Percentiles rank a stretch among this genome's conserved stretches.
Evolutionary conservation across 2,888 invertebrate species (phyloP).

Genomic region (Lochmaea capreae): DNA sequence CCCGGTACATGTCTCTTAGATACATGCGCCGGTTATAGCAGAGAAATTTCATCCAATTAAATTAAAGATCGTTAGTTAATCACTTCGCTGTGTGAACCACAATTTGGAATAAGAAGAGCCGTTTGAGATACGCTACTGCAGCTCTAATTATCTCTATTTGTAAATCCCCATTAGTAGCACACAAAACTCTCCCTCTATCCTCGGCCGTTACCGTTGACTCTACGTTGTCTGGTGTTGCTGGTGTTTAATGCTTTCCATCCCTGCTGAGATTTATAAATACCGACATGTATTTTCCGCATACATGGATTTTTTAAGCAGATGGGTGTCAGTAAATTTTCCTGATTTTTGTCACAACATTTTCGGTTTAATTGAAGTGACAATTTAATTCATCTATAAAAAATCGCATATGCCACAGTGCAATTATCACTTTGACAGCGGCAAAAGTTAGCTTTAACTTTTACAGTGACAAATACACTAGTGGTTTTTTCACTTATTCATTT

Average conservation of each 20-base stretch:
- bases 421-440: too few relatives aligned
- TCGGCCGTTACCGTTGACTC: constrained; percentile 5
- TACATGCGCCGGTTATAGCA: background rate
- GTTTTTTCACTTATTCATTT: too few relatives aligned
- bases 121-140: constrained; percentile 52
- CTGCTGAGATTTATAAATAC: constrained; percentile 20
- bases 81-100: constrained; percentile 53
- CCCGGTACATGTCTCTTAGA: background rate
- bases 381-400: too few relatives aligned
- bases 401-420: too few relatives aligned
- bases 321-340: constrained; percentile 24
- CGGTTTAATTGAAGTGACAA: too few relatives aligned
- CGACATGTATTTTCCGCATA: constrained; percentile 35
- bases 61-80: constrained; percentile 64
- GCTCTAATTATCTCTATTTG: constrained; percentile 64
- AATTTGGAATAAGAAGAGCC: constrained; percentile 50
- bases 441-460: too few relatives aligned
- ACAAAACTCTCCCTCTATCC: constrained; percentile 29
- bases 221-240: constrained; percentile 16
- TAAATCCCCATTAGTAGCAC: constrained; percentile 57
- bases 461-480: too few relatives aligned
- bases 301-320: constrained; percentile 33
- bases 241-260: constrained; percentile 37
- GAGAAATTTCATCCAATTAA: constrained; percentile 48
- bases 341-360: too few relatives aligned